These are phyloP conservation scores for Lypha dubia DNA, from an alignment of 2,888 invertebrate species.

Conservation along the genomic window DNA sequence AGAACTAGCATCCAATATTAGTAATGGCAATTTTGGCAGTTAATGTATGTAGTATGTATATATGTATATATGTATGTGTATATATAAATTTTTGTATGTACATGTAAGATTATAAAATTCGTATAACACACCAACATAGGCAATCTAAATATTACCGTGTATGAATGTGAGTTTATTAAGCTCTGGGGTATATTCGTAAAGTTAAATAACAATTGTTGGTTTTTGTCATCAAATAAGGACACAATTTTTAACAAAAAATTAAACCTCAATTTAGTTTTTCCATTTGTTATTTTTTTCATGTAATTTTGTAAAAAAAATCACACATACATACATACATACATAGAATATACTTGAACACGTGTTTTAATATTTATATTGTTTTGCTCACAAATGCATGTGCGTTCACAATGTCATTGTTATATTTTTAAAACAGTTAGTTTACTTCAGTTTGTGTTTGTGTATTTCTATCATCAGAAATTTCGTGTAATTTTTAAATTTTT, in stretches of 20 bases:
- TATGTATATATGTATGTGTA: neutral
- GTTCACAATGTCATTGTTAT: no score
- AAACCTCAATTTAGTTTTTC: neutral
- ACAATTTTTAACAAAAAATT: slow-evolving; percentile 4
- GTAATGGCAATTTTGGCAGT: neutral
- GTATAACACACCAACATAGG: no score
- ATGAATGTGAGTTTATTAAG: slow-evolving; percentile 6
- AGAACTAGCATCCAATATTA: neutral
- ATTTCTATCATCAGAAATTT: no score
- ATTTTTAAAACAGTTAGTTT: no score
- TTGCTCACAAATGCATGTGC: neutral
- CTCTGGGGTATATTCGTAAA: slow-evolving; percentile 60
- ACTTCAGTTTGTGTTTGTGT: no score
- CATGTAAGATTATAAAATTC: no score
- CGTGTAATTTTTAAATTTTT: no score
- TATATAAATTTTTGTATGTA: neutral
- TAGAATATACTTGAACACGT: no score
- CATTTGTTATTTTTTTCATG: no score
- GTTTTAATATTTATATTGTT: slow-evolving; percentile 13
- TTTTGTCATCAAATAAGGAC: slow-evolving; percentile 38
- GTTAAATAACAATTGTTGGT: slow-evolving; percentile 63
- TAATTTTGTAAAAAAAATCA: neutral
- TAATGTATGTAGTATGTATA: no score
- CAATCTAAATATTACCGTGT: no score
- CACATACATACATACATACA: no score